Evolutionary conservation across 2,888 invertebrate genomes (phyloP).

Genomic region (Diaphora mendica): DNA sequence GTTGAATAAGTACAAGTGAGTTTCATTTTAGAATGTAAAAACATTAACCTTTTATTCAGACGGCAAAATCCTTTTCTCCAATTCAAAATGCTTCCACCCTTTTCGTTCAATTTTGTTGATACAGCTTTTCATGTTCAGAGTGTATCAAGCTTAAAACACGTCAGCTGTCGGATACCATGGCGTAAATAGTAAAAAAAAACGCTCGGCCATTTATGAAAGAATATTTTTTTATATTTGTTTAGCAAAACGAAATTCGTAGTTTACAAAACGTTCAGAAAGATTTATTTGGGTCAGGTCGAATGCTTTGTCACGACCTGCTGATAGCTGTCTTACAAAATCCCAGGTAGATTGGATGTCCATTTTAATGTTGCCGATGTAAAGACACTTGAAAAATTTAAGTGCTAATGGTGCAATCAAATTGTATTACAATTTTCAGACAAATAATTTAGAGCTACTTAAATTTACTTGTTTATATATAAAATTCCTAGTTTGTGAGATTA

Average conservation of each 20-base stretch:
- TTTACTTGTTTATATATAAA: too few species aligned
- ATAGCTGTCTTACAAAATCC: slow-evolving; percentile 7
- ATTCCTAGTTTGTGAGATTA: too few species aligned
- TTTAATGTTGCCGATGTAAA: not conserved
- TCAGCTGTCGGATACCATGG: slow-evolving; percentile 13
- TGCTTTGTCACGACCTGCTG: slow-evolving; percentile 10
- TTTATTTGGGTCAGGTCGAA: slow-evolving; percentile 12
- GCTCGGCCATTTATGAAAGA: not conserved
- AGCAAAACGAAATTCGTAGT: not conserved
- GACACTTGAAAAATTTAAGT: not conserved
- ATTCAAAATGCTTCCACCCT: not conserved
- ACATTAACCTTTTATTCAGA: not conserved
- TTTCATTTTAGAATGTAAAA: too few species aligned
- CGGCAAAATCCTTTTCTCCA: not conserved
- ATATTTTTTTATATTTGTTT: slow-evolving; percentile 7
- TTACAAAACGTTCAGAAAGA: not conserved
- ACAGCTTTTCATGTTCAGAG: slow-evolving; percentile 9
- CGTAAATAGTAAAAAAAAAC: not conserved
- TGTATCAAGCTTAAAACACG: slow-evolving; percentile 10
- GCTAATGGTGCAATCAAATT: not conserved
- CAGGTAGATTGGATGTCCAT: slow-evolving; percentile 11
- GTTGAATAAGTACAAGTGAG: too few species aligned
- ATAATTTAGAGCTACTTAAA: not conserved
- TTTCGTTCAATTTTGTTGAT: slow-evolving; percentile 13
- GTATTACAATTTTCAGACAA: not conserved